Conservation (phyloP, 2,113 vertebrate species). For the Psittacara wagleri region DNA sequence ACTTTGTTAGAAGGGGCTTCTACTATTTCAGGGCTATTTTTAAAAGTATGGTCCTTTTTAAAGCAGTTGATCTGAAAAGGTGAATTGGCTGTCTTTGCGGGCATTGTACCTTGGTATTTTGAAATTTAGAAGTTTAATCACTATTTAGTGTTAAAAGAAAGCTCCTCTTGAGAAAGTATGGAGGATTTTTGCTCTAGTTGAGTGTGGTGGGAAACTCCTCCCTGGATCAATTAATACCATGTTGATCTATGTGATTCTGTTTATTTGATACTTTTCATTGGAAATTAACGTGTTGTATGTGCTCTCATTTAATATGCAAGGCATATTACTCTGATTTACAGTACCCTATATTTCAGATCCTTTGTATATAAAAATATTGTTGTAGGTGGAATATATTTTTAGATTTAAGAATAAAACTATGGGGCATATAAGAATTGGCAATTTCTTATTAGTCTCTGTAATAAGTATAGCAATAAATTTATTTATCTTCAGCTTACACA, state of each 20-base stretch:
- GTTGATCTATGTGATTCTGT: neutral
- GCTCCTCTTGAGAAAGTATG: neutral
- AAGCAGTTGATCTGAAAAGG: neutral
- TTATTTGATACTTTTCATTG: neutral
- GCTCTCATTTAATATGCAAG: neutral
- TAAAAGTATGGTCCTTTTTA: neutral
- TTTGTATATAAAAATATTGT: neutral
- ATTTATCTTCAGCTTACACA: neutral
- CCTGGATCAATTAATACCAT: neutral
- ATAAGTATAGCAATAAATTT: neutral
- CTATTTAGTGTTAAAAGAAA: neutral
- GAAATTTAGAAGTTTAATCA: neutral
- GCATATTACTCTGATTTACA: neutral
- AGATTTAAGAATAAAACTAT: neutral
- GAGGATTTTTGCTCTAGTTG: neutral
- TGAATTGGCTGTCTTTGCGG: neutral
- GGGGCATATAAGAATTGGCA: neutral
- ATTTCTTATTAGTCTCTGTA: neutral
- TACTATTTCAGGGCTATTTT: neutral
- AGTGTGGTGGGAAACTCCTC: neutral
- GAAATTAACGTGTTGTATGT: neutral
- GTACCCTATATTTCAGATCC: neutral
- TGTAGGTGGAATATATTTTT: neutral
- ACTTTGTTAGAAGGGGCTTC: neutral
- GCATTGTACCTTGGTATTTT: neutral